phyloP scores from a whole-genome alignment of 1,140 invertebrate genomes.

The Agraylea sexmaculata region DNA sequence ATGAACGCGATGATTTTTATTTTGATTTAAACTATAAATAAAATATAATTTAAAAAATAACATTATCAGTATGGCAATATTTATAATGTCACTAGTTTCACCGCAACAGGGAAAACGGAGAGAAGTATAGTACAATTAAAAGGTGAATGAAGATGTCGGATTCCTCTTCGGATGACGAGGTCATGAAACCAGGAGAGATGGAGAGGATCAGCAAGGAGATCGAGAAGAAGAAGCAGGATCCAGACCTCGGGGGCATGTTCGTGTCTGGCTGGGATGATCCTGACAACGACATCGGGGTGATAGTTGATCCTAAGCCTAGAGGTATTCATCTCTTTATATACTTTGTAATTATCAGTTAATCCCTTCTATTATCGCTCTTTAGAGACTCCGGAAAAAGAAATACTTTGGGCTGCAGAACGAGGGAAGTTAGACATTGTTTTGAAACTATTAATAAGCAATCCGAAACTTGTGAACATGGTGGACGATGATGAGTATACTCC shows the following conservation, averaged over 20 bases:
- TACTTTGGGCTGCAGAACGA: constrained; percentile 75
- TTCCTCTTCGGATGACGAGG: constrained; percentile 11
- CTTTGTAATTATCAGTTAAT: constrained; percentile 4
- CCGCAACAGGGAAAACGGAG: no score
- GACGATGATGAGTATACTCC: constrained; percentile 90
- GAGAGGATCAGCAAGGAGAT: constrained; percentile 27
- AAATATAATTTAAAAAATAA: no score
- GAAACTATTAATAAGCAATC: constrained; percentile 49
- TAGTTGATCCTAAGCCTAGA: constrained; percentile 42
- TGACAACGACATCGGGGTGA: constrained; percentile 44
- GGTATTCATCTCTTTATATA: constrained; percentile 3
- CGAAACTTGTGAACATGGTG: constrained; percentile 48
- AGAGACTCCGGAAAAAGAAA: constrained; percentile 55
- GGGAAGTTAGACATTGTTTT: constrained; percentile 56
- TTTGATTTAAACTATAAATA: no score
- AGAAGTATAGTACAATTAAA: no score
- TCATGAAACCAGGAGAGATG: constrained; percentile 13
- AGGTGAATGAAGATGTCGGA: constrained; percentile 11
- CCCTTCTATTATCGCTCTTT: constrained; percentile 24
- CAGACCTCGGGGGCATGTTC: constrained; percentile 42
- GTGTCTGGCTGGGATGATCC: constrained; percentile 57
- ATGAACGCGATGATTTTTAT: no score
- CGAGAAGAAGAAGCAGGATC: constrained; percentile 30
- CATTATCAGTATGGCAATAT: no score
- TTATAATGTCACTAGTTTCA: no score